Conservation (phyloP, 1,140 invertebrate species). For the Drosophila pruinosa region DNA sequence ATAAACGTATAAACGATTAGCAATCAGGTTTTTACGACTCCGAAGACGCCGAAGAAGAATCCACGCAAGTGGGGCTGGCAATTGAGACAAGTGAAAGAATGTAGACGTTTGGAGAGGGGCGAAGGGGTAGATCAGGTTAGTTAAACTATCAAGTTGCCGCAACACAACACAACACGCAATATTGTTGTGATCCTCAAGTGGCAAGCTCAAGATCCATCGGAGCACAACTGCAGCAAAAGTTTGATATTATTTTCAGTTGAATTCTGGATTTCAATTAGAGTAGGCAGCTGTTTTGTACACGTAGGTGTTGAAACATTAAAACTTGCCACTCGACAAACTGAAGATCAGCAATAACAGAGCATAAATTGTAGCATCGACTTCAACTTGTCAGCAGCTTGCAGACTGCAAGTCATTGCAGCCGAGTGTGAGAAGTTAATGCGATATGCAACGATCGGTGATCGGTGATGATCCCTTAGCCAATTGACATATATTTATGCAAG, state of each 20-base stretch:
- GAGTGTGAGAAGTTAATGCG: background rate
- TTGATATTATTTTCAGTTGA: background rate
- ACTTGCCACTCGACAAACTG: slow-evolving; percentile 7
- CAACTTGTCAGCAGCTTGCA: background rate
- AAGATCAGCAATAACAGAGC: slow-evolving; percentile 1
- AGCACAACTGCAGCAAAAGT: background rate
- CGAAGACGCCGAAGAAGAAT: slow-evolving; percentile 5
- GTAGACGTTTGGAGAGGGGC: background rate
- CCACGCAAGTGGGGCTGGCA: slow-evolving; percentile 7
- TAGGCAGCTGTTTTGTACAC: background rate
- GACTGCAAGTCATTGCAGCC: background rate
- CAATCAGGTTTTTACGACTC: slow-evolving; percentile 54
- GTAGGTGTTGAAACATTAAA: slow-evolving; percentile 17
- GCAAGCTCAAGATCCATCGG: slow-evolving; percentile 8
- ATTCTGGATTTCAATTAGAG: background rate
- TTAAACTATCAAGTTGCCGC: slow-evolving; percentile 13
- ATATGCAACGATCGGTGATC: background rate
- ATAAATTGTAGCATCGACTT: background rate
- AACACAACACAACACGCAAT: slow-evolving; percentile 18
- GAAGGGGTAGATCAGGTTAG: slow-evolving; percentile 2
- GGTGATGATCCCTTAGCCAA: background rate
- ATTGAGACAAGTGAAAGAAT: background rate
- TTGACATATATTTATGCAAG: slow-evolving; percentile 25
- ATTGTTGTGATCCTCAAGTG: slow-evolving; percentile 22
- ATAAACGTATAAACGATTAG: slow-evolving; percentile 56